Evolutionary conservation across 2,113 vertebrate genomes (phyloP).

Genomic region (Syngnathus scovelli): DNA sequence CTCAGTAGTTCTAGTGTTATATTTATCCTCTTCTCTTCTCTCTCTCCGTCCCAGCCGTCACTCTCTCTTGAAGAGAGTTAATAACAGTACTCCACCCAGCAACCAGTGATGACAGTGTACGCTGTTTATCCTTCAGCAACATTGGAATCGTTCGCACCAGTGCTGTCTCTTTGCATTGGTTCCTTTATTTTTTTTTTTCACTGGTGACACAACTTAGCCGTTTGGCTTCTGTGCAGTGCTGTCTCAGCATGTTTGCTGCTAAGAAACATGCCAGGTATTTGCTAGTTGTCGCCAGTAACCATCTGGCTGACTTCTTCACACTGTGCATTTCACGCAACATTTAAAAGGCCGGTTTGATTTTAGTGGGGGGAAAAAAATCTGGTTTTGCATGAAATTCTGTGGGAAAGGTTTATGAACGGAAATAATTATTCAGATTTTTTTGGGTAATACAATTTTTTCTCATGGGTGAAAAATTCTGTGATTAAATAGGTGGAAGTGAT

Average conservation of each 20-base stretch:
- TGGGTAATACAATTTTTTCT: not conserved
- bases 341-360: not conserved
- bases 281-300: slow-evolving; percentile 23
- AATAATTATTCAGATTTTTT: not conserved
- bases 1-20: slow-evolving; percentile 46
- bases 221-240: slow-evolving; percentile 4
- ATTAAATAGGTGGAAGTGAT: not conserved
- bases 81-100: slow-evolving; percentile 67
- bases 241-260: slow-evolving; percentile 44
- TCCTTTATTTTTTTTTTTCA: not conserved
- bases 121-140: slow-evolving; percentile 49
- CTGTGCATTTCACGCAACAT: slow-evolving; percentile 3
- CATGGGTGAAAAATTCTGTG: not conserved
- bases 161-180: slow-evolving; percentile 11
- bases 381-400: not conserved
- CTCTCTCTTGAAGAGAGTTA: slow-evolving; percentile 45
- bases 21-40: slow-evolving; percentile 43
- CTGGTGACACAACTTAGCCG: not conserved
- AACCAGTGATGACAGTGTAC: slow-evolving; percentile 62
- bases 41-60: slow-evolving; percentile 12
- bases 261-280: slow-evolving; percentile 55
- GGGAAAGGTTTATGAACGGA: not conserved
- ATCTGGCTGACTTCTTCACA: slow-evolving; percentile 21
- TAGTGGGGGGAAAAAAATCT: not conserved
- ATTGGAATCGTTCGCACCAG: slow-evolving; percentile 5